Evolutionary conservation across 2,888 invertebrate species (phyloP).

Genomic region (Melinopterus prodromus): DNA sequence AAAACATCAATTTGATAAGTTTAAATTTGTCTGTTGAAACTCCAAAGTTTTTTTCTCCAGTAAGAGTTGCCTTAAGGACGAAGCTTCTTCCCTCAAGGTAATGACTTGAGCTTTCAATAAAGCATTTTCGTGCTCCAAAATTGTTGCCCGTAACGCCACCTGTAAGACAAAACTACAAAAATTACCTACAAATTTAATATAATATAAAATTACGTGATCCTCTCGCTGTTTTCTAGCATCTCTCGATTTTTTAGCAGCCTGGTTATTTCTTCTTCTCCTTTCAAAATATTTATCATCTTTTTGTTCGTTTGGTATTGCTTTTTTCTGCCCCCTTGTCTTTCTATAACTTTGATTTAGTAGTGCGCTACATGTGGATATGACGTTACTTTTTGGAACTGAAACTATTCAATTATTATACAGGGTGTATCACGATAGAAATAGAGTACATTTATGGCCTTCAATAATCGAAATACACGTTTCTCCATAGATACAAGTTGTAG

Average conservation of each 20-base stretch:
- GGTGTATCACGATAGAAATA: too few relatives aligned
- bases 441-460: too few relatives aligned
- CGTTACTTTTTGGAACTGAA: constrained; percentile 26
- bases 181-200: constrained; percentile 6
- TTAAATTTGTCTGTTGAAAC: constrained; percentile 34
- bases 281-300: constrained; percentile 93
- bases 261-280: constrained; percentile 84
- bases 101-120: constrained; percentile 83
- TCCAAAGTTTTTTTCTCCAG: constrained; percentile 60
- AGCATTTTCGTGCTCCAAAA: constrained; percentile 89
- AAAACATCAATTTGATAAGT: not conserved
- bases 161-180: constrained; percentile 52
- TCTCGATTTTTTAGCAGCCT: constrained; percentile 91
- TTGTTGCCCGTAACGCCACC: constrained; percentile 85
- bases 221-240: constrained; percentile 88
- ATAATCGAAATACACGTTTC: too few relatives aligned
- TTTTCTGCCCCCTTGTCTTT: constrained; percentile 80
- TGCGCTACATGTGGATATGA: constrained; percentile 24
- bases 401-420: not conserved
- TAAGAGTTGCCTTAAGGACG: constrained; percentile 73
- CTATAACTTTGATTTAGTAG: constrained; percentile 51
- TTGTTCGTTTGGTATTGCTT: constrained; percentile 85
- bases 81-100: constrained; percentile 81
- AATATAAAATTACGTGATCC: constrained; percentile 72
- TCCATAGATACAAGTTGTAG: too few relatives aligned